Evolutionary conservation across 2,797 vertebrate species (phyloP), one percentile per base, ranked within the genome.

Genomic region (Naso thynnoides): DNA sequence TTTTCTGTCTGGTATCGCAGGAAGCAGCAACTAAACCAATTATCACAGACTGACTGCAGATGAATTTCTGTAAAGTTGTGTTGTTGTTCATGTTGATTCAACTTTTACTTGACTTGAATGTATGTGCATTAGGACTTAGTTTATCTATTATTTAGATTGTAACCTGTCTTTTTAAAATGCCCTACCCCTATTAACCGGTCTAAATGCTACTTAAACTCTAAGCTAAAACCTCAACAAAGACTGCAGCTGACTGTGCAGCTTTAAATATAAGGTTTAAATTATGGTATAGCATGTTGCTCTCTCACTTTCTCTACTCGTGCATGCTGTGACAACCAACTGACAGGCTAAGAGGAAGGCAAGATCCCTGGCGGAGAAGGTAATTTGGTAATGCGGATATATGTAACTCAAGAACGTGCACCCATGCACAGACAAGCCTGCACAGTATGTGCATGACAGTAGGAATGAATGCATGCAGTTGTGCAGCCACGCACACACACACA

Each of bases 401-500:
- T 88, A 90, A 88, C 78, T 87, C 76, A 87, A 88, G 82, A 84
- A 81, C 75, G 23, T 59, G 65, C 57, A n/a, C 31, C 81, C 89
- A 82, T 80, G 76, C 72, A 79, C 71, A 83, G 83, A 84, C 86
- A 90, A 72, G 84, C 78, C 81, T 82, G 82, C 73, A 75, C 76
- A 76, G 85, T 76, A 21, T 79, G 72, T 84, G 82, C 85, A 87
- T 78, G 78, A 82, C 83, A 83, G 64, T 14, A 53, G 58, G 50
- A 47, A 88, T 84, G 75, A 82, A 88, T 86, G 76, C 68, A 86
- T 84, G 73, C 89, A 81, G 73, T 86, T 88, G 85, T 88, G 76
- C 53, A 64, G 65, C 39, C 52, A 13, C 36, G 38, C 57, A 69
- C 48, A 55, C 47, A 73, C 59, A 64, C 56, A 39, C 50, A 19